Base-by-base conservation (phyloP, 2,888 invertebrate genomes). In the Caenorhabditis doughertyi region DNA sequence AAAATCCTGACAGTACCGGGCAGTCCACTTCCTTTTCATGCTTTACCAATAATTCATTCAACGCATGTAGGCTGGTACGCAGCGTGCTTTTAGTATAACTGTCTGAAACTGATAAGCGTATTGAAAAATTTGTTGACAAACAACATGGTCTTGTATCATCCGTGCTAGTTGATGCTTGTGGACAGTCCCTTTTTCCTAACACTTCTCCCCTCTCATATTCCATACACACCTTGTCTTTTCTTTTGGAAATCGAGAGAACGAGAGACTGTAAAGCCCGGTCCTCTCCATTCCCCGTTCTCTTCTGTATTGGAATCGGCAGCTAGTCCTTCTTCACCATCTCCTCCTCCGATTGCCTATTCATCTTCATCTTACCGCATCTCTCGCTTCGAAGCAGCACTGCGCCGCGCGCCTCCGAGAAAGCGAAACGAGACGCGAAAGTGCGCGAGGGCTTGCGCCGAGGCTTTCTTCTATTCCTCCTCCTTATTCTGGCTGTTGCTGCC, bases 401-500 rank as follows among this genome's bases (percentile, higher is more conserved):
- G 62, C 62, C 74, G 64, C 74, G 74, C 64, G 56, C 62, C 58
- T 49, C 56, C 65, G 76, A 74, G 74, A 67, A 74, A 74, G 74
- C 74, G 58, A 74, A 74, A 74, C 74, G 60, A 60, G 55, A 65
- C 65, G 56, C 62, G 58, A 67, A 68, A 68, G 68, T 60, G 76
- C 67, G 67, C 74, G 55, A 44, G 42, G 65, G 53, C 58, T 44
- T 58, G 64, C 32, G 58, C 27, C 35, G 47, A 62, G 62, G 62
- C 73, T 64, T 64, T 64, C 73, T 53, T 53, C 73, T 71, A 47
- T 58, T 73, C 47, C 35, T 62, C 56, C 56, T 47, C 42, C 49
- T 35, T 65, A 58, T 68, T 76, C 68, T 68, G 60, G 76, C 67
- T 60, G 64, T 42, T 62, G 62, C 62, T 73, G 64, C 65, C 55